Percentiles rank a stretch among this genome's conserved stretches.
phyloP scores from a whole-genome alignment of 2,888 invertebrate species.

The Lasioglossum vierecki region DNA sequence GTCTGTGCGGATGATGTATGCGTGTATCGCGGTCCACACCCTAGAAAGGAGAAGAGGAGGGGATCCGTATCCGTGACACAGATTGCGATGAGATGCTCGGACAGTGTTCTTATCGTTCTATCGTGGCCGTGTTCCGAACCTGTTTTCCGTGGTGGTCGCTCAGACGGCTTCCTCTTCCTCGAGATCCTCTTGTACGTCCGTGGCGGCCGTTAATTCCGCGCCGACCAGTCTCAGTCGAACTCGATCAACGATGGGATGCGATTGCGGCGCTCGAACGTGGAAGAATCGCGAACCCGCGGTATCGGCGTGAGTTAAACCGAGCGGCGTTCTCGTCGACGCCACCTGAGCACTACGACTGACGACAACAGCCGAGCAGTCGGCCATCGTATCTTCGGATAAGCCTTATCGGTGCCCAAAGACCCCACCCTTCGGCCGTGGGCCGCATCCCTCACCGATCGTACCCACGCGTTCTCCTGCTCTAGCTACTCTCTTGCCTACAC shows the following conservation, averaged over 20 bases:
- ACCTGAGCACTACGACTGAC: conserved; percentile 79
- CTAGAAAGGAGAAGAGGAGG: neutral
- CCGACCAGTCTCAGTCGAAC: conserved; percentile 13
- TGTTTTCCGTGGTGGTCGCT: conserved; percentile 29
- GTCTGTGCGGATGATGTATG: no score
- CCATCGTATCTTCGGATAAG: conserved; percentile 79
- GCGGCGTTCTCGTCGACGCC: conserved; percentile 71
- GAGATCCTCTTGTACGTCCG: conserved; percentile 36
- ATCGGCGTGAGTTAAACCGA: conserved; percentile 50
- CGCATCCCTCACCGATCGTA: conserved; percentile 65
- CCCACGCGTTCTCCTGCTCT: conserved; percentile 46
- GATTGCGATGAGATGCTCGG: neutral
- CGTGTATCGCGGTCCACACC: neutral
- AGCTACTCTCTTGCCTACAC: neutral
- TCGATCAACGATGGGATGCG: conserved; percentile 12
- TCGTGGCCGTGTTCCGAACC: conserved; percentile 25
- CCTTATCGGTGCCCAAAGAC: conserved; percentile 76
- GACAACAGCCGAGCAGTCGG: conserved; percentile 72
- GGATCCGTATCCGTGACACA: conserved; percentile 27
- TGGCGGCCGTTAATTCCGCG: conserved; percentile 33
- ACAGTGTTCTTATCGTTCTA: conserved; percentile 46
- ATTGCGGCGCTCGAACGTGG: conserved; percentile 26
- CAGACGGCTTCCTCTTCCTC: conserved; percentile 47
- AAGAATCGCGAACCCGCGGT: conserved; percentile 44
- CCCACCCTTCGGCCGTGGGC: conserved; percentile 71